Evolutionary conservation across 2,888 invertebrate species (phyloP), one percentile per base, ranked within the genome.

Genomic region (Eupithecia subfuscata): DNA sequence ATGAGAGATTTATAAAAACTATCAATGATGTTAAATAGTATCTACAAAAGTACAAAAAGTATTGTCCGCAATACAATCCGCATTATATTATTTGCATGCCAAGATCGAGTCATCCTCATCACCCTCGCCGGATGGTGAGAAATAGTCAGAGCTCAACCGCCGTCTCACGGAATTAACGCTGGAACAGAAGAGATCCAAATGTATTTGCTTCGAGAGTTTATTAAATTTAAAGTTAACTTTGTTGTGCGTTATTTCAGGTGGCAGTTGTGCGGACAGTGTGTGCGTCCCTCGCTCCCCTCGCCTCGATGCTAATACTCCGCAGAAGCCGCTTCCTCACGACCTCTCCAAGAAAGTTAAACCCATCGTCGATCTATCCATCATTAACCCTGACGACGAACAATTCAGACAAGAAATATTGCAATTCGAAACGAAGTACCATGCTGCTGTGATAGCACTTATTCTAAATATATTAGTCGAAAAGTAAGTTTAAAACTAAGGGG

Each of bases 391-490:
- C 72, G 87, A 90, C 67, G 88, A 89, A 12, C 91, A 92, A 43
- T 22, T 43, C 22, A 22, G 43, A 68, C n/a, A 45, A 25, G 79
- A 82, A 92, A 75, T 87, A 87, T 0, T 79, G 82, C 18, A 92
- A 93, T 70, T 83, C 93, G 48, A 91, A 91, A 71, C 87, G 1
- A 88, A 92, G 76, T 89, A 90, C 74, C 93, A 94, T 77, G 90
- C 92, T 18, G 91, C 88, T 45, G 84, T 92, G 52, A 84, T 93
- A 68, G 87, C 84, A 45, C 92, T 92, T 86, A 91, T 93, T 75
- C 82, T 93, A 48, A 92, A 90, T 81, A 80, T 92, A 72, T 88
- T 89, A 7, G 81, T 93, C 40, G 94, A 94, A 80, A 93, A 91
- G 94, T 94, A 82, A 88, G 92, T 37, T n/a, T 16, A 43, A 43